Conservation (phyloP, 2,888 invertebrate genomes). For the Ennomos quercinarius region DNA sequence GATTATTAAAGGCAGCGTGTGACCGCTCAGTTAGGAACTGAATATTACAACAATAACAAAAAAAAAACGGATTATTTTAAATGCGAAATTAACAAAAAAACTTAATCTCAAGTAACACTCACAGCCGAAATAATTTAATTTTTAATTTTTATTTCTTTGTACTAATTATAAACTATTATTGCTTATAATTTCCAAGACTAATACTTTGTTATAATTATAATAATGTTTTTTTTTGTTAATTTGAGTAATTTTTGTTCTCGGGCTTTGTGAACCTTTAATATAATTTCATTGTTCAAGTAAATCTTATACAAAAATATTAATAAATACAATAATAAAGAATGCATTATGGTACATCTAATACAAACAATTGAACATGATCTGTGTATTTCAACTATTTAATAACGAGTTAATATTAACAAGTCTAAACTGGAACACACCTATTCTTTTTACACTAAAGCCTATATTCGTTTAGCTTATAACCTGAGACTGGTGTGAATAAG, state of each 20-base stretch:
- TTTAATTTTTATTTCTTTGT: neutral
- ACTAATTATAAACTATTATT: conserved; percentile 11
- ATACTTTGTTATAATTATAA: neutral
- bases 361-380: no score
- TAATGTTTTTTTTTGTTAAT: no score
- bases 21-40: no score
- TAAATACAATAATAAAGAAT: neutral
- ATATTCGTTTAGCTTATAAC: no score
- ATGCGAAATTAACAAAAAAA: conserved; percentile 5
- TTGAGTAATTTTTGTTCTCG: conserved; percentile 14
- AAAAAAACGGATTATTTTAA: conserved; percentile 4
- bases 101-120: conserved; percentile 18
- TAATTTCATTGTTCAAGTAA: neutral
- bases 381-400: no score
- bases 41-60: neutral
- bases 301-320: conserved; percentile 1
- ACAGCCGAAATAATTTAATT: conserved; percentile 14
- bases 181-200: conserved; percentile 6
- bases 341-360: no score
- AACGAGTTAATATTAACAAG: no score
- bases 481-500: no score
- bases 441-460: no score
- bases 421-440: no score
- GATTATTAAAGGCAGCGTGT: conserved; percentile 5
- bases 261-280: neutral